Conservation (phyloP, 2,888 invertebrate genomes). For the Phaedon cochleariae region DNA sequence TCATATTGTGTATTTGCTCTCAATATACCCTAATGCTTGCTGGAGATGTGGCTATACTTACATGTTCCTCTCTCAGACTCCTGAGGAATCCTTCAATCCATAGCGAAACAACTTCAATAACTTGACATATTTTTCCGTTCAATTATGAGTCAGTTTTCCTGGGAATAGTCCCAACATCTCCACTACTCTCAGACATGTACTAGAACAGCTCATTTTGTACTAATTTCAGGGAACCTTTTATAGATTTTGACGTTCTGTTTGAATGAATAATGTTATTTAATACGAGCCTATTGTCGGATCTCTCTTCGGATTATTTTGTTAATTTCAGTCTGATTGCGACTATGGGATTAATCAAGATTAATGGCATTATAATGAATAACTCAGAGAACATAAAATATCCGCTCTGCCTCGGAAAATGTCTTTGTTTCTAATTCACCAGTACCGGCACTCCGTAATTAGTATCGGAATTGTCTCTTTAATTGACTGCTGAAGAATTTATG, state of each 20-base stretch:
- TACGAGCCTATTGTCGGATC: neutral
- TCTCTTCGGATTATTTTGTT: conserved; percentile 37
- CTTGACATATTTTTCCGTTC: no score
- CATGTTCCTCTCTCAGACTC: no score
- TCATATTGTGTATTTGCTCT: no score
- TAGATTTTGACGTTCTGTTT: neutral
- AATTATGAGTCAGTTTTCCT: no score
- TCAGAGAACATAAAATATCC: conserved; percentile 30
- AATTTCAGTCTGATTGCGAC: conserved; percentile 35
- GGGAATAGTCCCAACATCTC: no score
- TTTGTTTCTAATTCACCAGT: conserved; percentile 32
- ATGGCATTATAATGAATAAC: conserved; percentile 41
- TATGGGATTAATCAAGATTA: conserved; percentile 41
- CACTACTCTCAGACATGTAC: no score
- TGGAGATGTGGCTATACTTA: no score
- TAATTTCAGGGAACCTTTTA: no score
- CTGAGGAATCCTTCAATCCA: no score
- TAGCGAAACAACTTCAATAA: no score
- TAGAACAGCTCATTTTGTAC: no score
- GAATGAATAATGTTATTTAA: neutral
- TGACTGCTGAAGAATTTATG: conserved; percentile 17
- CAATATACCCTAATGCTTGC: no score
- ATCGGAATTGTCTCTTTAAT: conserved; percentile 24
- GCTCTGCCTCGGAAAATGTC: conserved; percentile 31
- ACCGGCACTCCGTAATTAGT: conserved; percentile 21